These are phyloP conservation scores for Leucozona laternaria DNA, from an alignment of 2,888 invertebrate genomes.

Conservation along the genomic window DNA sequence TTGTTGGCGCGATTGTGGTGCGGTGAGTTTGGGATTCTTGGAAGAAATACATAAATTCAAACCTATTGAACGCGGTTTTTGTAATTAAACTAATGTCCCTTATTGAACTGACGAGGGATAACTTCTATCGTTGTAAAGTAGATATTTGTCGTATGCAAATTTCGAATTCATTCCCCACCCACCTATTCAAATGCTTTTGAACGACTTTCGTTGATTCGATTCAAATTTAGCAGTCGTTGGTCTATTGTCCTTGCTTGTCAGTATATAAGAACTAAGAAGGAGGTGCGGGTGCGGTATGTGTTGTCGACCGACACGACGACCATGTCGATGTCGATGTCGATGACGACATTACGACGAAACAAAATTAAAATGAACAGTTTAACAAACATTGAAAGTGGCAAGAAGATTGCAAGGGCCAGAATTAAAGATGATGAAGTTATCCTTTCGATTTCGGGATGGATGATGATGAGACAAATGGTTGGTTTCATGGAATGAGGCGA, in stretches of 20 bases:
- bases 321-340: not conserved
- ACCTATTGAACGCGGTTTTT: slow-evolving; percentile 74
- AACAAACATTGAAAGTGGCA: slow-evolving; percentile 73
- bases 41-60: slow-evolving; percentile 55
- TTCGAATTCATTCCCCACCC: slow-evolving; percentile 42
- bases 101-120: slow-evolving; percentile 76
- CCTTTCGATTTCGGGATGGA: slow-evolving; percentile 64
- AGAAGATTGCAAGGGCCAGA: slow-evolving; percentile 69
- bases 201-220: slow-evolving; percentile 65
- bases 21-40: slow-evolving; percentile 34
- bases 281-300: slow-evolving; percentile 18
- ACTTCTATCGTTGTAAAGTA: slow-evolving; percentile 72
- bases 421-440: slow-evolving; percentile 75
- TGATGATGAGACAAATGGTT: slow-evolving; percentile 41
- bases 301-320: slow-evolving; percentile 18
- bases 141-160: slow-evolving; percentile 75
- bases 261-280: slow-evolving; percentile 1
- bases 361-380: slow-evolving; percentile 75
- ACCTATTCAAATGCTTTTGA: slow-evolving; percentile 29
- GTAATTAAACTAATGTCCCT: slow-evolving; percentile 75
- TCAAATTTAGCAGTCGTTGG: slow-evolving; percentile 64
- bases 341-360: slow-evolving; percentile 46
- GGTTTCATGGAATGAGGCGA: slow-evolving; percentile 22
- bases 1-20: slow-evolving; percentile 12
- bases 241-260: slow-evolving; percentile 57